These are phyloP conservation scores for Philopotamus ludificatus DNA, from an alignment of 1,140 invertebrate genomes.

Conservation along the genomic window DNA sequence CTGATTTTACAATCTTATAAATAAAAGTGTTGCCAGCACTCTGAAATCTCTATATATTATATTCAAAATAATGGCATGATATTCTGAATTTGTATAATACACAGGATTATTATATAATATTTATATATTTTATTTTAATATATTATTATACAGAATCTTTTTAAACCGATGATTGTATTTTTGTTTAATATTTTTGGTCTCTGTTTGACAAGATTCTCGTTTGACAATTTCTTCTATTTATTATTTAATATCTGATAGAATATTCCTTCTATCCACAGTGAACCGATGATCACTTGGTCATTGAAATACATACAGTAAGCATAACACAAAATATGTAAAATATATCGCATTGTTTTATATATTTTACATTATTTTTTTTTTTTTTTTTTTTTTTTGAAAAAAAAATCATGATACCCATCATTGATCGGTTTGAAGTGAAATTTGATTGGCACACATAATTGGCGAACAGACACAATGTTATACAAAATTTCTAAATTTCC, in stretches of 20 bases:
- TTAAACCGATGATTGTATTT: no score
- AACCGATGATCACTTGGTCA: constrained; percentile 20
- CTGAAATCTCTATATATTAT: background rate
- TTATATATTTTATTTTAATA: background rate
- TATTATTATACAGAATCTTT: no score
- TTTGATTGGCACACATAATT: background rate
- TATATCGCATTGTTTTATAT: constrained; percentile 1
- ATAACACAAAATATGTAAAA: constrained; percentile 11
- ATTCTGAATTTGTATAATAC: background rate
- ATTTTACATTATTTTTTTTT: no score
- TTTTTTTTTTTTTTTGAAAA: background rate
- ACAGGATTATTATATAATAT: background rate
- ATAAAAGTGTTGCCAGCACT: background rate
- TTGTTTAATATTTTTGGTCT: no score
- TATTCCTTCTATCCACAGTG: constrained; percentile 26
- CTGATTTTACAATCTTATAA: background rate
- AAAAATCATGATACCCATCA: background rate
- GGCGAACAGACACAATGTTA: background rate
- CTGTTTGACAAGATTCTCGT: no score
- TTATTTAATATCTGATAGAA: constrained; percentile 1
- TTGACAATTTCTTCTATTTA: background rate
- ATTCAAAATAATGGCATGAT: background rate
- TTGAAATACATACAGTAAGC: constrained; percentile 24
- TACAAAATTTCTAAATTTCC: no score
- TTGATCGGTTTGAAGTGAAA: background rate